Conservation (phyloP, 2,113 vertebrate species). For the Hippocampus zosterae region DNA sequence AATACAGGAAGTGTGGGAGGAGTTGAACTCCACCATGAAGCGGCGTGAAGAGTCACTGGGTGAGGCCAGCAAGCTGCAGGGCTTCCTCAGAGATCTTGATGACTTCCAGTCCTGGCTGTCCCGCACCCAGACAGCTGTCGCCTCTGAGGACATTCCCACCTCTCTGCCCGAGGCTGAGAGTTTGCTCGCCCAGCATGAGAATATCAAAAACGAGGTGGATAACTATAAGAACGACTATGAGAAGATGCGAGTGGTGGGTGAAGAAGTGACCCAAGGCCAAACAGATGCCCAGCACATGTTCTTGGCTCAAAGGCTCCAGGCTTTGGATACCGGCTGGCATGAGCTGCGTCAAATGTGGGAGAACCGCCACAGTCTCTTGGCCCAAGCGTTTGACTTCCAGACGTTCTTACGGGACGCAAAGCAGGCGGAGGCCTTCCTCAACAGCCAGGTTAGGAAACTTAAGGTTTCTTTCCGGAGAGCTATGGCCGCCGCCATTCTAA, state of each 20-base stretch:
- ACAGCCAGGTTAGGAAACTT: slow-evolving; percentile 80
- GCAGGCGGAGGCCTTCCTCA: slow-evolving; percentile 89
- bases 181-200: slow-evolving; percentile 83
- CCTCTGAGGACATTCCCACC: slow-evolving; percentile 86
- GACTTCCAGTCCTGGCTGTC: slow-evolving; percentile 92
- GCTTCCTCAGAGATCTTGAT: slow-evolving; percentile 87
- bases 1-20: slow-evolving; percentile 84
- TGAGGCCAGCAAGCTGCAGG: slow-evolving; percentile 87
- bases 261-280: slow-evolving; percentile 85
- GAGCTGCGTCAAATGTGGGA: slow-evolving; percentile 92
- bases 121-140: slow-evolving; percentile 85
- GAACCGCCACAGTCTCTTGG: slow-evolving; percentile 83
- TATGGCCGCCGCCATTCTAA: not conserved
- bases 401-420: slow-evolving; percentile 87
- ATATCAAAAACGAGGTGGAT: slow-evolving; percentile 87
- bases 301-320: slow-evolving; percentile 85
- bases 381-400: slow-evolving; percentile 87
- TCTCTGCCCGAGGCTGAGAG: slow-evolving; percentile 83
- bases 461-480: not conserved
- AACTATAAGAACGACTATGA: slow-evolving; percentile 87
- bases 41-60: slow-evolving; percentile 85
- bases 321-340: slow-evolving; percentile 89
- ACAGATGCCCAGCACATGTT: slow-evolving; percentile 86
- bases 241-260: slow-evolving; percentile 79
- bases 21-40: slow-evolving; percentile 82